Percentiles rank a stretch among this genome's conserved stretches.
phyloP scores from a whole-genome alignment of 2,888 invertebrate genomes.

The Pachydiplax longipennis region DNA sequence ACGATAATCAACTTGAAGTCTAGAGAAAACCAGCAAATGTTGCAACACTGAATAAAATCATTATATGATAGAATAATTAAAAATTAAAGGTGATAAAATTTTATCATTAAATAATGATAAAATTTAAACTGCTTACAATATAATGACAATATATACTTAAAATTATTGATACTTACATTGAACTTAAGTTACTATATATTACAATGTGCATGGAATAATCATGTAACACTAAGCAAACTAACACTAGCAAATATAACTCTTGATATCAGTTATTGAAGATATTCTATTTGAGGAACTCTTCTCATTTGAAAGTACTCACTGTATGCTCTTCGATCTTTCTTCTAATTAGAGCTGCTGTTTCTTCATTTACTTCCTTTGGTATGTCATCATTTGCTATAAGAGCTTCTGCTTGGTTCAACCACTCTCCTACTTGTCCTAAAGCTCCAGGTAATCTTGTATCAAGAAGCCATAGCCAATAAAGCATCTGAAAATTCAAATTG shows the following conservation, averaged over 20 bases:
- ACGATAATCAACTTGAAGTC: no score
- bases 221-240: neutral
- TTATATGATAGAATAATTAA: no score
- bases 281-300: neutral
- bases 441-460: conserved; percentile 87
- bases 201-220: no score
- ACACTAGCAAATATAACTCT: neutral
- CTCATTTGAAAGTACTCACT: conserved; percentile 53
- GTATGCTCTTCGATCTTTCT: conserved; percentile 89
- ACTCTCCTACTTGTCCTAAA: conserved; percentile 82
- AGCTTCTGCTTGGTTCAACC: conserved; percentile 88
- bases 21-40: no score
- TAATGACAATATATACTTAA: no score
- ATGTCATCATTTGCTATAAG: conserved; percentile 82
- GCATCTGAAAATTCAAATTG: conserved; percentile 64
- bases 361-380: conserved; percentile 84
- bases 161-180: no score
- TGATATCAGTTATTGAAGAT: neutral
- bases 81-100: no score
- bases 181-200: no score
- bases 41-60: no score
- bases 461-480: conserved; percentile 88
- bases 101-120: no score
- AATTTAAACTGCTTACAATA: no score
- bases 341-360: conserved; percentile 86